Base-by-base conservation (phyloP, 2,888 invertebrate genomes). In the Erynnis tages region DNA sequence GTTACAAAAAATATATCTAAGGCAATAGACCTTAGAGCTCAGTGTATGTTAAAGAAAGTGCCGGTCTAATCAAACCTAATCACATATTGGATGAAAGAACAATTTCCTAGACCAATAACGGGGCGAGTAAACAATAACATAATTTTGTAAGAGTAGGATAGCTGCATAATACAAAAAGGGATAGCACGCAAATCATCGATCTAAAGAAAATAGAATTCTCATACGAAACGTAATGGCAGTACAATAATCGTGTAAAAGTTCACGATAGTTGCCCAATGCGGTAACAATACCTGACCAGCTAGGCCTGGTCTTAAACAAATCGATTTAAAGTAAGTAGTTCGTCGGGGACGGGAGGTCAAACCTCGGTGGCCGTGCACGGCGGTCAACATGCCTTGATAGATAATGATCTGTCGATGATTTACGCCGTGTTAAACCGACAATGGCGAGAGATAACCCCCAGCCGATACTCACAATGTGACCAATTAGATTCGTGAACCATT, bases 161-260 rank as follows among this genome's bases (percentile, higher is more conserved):
- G 43, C 60, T 29, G 45, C 52, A 67, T 56, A 65, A 37, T 57
- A 45, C 44, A 65, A 75, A 84, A 54, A 41, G 72, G 61, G 76
- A 81, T 37, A 62, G 67, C 74, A 58, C 53, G 57, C 67, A 66
- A 77, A 80, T 78, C 71, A 77, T 74, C 75, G 71, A 78, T 77
- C 77, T 70, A 78, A 74, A 84, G 82, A 85, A 85, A 87, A 87
- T 88, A 87, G 84, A 87, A 79, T 88, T 88, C 87, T 87, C 86
- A 86, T 87, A 88, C 82, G 78, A 81, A 84, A 75, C 69, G 79
- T 86, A 85, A 87, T 87, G 76, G 52, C 44, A 4, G 81, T 74
- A 82, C 81, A 81, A 82, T 85, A 84, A 84, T 88, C 83, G 82
- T 87, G 85, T 88, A 87, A 83, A 84, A 84, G 87, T 89, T 87